A percentile compares a stretch with the other conserved stretches of the same genome.
phyloP scores from a whole-genome alignment of 2,888 invertebrate genomes.

The Trypoxylon attenuatum region DNA sequence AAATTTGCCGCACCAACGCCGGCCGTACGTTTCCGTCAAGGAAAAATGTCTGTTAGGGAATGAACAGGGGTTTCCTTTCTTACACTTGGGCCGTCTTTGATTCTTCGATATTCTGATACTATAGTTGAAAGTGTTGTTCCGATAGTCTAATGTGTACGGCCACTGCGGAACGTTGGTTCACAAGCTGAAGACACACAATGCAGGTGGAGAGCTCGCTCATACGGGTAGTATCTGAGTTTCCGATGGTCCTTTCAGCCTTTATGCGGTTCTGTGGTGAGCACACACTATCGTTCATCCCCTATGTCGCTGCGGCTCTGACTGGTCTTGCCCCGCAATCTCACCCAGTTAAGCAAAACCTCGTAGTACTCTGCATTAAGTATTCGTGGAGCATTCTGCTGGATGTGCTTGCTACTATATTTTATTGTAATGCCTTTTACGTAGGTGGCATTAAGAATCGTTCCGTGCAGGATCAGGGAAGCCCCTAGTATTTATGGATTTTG shows the following conservation, averaged over 20 bases:
- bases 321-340: neutral
- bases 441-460: neutral
- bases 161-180: no score
- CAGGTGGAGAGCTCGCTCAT: constrained; percentile 13
- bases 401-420: neutral
- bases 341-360: neutral
- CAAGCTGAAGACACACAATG: constrained; percentile 29
- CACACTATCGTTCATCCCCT: constrained; percentile 16
- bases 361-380: neutral
- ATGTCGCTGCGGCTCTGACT: constrained; percentile 7
- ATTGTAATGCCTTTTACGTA: neutral
- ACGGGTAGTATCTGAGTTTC: constrained; percentile 46
- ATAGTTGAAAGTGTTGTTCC: no score
- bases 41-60: no score
- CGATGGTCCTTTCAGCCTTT: constrained; percentile 45
- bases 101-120: no score
- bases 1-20: no score
- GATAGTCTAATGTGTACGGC: no score
- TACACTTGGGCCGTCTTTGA: no score
- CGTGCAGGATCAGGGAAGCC: neutral
- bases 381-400: neutral
- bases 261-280: constrained; percentile 3
- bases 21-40: no score
- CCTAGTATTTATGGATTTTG: neutral
- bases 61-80: no score